A percentile compares a stretch with the other conserved stretches of the same genome.
Conservation (phyloP, 1,140 invertebrate species). For the Bathynomus jamesi region DNA sequence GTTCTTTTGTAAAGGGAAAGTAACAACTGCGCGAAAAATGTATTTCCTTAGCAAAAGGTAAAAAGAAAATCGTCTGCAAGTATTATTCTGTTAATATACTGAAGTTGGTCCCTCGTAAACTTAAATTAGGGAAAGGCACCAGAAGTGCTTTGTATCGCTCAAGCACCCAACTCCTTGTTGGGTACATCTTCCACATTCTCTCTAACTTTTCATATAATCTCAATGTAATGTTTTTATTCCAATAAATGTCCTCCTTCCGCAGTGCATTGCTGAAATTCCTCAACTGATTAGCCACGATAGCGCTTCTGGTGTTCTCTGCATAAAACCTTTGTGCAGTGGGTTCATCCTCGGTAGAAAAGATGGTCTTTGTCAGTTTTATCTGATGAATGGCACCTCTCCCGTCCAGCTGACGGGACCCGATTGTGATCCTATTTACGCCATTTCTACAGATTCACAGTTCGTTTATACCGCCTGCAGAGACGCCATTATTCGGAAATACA, state of each 20-base stretch:
- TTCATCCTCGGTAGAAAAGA: constrained; percentile 51
- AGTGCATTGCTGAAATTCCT: constrained; percentile 1
- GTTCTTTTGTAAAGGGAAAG: neutral
- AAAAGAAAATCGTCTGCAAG: too few species aligned
- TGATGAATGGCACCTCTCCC: constrained; percentile 43
- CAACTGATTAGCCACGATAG: constrained; percentile 22
- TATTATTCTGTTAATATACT: too few species aligned
- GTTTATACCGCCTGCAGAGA: constrained; percentile 53
- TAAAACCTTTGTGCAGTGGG: constrained; percentile 42
- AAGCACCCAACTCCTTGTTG: too few species aligned
- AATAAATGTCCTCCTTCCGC: too few species aligned
- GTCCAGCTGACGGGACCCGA: constrained; percentile 59
- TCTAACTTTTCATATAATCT: too few species aligned
- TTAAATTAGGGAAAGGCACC: too few species aligned
- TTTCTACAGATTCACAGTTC: constrained; percentile 49
- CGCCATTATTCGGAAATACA: constrained; percentile 51
- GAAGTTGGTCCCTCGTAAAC: too few species aligned
- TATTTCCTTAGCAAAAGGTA: too few species aligned
- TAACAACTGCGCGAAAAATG: too few species aligned
- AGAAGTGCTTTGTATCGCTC: too few species aligned
- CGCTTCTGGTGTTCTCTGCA: constrained; percentile 43
- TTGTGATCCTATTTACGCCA: constrained; percentile 56
- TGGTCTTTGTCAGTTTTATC: constrained; percentile 51
- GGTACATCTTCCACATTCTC: too few species aligned
- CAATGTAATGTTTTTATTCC: too few species aligned